Conservation (phyloP, 1,140 invertebrate species). For the Trichonephila inaurata region DNA sequence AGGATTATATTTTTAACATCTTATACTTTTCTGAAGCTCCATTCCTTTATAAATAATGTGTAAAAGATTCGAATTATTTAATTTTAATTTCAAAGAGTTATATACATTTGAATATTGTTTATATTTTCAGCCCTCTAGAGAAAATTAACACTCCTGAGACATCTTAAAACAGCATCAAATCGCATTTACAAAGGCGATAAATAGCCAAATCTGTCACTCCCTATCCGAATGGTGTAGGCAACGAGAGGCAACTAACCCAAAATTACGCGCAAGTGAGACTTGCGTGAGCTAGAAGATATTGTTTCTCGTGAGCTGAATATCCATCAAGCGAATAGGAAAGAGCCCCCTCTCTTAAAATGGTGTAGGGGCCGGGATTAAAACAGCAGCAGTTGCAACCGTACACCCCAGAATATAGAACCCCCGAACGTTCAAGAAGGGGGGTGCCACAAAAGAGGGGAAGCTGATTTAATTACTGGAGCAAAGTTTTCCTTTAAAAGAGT, state of each 20-base stretch:
- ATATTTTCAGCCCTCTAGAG: no score
- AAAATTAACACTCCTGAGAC: no score
- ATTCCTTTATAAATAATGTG: no score
- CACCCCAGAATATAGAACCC: conserved; percentile 45
- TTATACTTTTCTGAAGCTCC: no score
- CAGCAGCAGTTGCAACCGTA: conserved; percentile 75
- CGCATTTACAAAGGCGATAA: conserved; percentile 25
- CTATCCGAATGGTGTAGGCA: conserved; percentile 57
- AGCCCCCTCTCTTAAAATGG: conserved; percentile 63
- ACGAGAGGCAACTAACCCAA: conserved; percentile 76
- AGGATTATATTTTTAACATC: no score
- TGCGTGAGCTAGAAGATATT: conserved; percentile 75
- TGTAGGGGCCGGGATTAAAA: conserved; percentile 68
- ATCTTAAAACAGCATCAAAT: background rate
- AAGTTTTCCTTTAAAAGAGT: conserved; percentile 77
- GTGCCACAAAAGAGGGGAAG: background rate
- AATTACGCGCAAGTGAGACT: conserved; percentile 76
- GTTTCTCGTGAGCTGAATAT: conserved; percentile 76
- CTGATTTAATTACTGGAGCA: conserved; percentile 76
- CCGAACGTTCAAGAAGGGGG: conserved; percentile 19
- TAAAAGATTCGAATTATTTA: no score
- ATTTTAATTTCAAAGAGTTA: no score
- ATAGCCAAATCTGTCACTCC: background rate
- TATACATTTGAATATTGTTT: no score
- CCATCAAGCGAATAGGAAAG: conserved; percentile 75